Evolutionary conservation across 2,888 invertebrate species (phyloP).

Genomic region (Synanthedon andrenaeformis): DNA sequence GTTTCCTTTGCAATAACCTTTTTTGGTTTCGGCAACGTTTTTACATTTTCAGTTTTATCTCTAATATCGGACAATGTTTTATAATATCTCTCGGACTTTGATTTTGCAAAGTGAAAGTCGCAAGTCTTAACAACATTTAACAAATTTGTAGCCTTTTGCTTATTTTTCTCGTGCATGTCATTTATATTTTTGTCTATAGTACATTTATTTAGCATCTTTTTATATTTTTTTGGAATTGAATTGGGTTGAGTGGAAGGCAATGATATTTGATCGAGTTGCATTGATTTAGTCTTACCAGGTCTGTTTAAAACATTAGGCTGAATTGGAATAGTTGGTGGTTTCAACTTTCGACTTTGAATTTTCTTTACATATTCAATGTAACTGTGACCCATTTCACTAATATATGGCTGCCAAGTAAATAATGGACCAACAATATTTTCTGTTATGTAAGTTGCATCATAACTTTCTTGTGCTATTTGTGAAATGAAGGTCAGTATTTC

Average conservation of each 20-base stretch:
- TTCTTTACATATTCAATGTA: slow-evolving; percentile 43
- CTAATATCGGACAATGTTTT: slow-evolving; percentile 26
- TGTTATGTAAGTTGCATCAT: slow-evolving; percentile 61
- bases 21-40: slow-evolving; percentile 20
- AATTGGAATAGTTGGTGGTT: slow-evolving; percentile 40
- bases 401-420: slow-evolving; percentile 54
- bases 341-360: slow-evolving; percentile 33
- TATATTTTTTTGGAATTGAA: slow-evolving; percentile 23
- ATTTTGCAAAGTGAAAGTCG: slow-evolving; percentile 32
- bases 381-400: slow-evolving; percentile 48
- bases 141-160: slow-evolving; percentile 35
- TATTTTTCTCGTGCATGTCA: slow-evolving; percentile 39
- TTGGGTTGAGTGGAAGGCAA: slow-evolving; percentile 36
- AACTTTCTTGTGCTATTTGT: slow-evolving; percentile 53
- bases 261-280: not conserved
- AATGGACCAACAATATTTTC: slow-evolving; percentile 62
- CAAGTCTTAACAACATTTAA: slow-evolving; percentile 38
- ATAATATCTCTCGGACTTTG: slow-evolving; percentile 30
- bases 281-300: slow-evolving; percentile 20
- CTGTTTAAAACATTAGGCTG: slow-evolving; percentile 42
- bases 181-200: slow-evolving; percentile 45
- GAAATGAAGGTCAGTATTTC: slow-evolving; percentile 53
- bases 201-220: slow-evolving; percentile 45
- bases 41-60: slow-evolving; percentile 29
- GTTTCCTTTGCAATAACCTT: slow-evolving; percentile 14